Percentiles rank a stretch among this genome's conserved stretches.
Conservation (phyloP, 2,113 vertebrate genomes). For the Agapornis roseicollis region DNA sequence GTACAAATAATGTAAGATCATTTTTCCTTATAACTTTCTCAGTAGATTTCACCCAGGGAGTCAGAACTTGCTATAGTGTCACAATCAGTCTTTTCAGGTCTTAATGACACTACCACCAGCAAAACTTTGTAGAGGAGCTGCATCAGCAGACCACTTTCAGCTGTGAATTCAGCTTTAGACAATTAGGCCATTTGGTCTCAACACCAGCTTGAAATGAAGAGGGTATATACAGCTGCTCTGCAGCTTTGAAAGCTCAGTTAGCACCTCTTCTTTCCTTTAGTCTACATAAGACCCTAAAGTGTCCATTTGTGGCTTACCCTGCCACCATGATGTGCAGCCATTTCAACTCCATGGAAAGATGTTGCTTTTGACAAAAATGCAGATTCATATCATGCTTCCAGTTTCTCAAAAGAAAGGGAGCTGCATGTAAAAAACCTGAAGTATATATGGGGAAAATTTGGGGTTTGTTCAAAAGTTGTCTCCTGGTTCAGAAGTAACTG, state of each 20-base stretch:
- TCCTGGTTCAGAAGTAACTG: background rate
- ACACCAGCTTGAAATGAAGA: background rate
- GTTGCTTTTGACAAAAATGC: background rate
- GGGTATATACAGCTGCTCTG: background rate
- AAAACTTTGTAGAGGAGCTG: background rate
- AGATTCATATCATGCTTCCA: background rate
- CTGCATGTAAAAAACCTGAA: background rate
- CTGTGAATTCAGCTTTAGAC: background rate
- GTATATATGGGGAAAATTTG: background rate
- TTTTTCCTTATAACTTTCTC: background rate
- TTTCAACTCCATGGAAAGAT: background rate
- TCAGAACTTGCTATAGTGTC: background rate
- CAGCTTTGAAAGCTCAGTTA: background rate
- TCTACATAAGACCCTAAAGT: fast-evolving
- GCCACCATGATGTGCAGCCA: background rate
- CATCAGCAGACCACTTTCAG: background rate
- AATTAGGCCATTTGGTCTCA: background rate
- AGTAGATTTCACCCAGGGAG: background rate
- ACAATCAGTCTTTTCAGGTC: background rate
- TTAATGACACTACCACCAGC: background rate
- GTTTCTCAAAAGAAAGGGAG: background rate
- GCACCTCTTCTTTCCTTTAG: background rate
- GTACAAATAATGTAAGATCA: background rate
- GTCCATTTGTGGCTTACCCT: background rate
- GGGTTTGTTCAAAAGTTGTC: background rate